Conservation (phyloP, 2,113 vertebrate genomes). For the Oxyruncus cristatus region DNA sequence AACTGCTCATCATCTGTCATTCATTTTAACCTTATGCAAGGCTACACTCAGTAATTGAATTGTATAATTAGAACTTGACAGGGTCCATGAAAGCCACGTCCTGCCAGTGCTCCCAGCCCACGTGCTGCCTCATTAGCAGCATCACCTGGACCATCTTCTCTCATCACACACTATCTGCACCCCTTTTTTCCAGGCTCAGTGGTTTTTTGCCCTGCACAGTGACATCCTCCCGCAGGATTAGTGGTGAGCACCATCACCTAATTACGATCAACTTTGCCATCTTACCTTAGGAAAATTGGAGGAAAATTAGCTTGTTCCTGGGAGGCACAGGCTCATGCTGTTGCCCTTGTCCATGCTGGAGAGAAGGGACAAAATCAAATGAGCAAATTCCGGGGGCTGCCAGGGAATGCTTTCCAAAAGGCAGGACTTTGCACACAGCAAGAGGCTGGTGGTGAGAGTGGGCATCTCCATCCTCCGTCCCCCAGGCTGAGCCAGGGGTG, state of each 20-base stretch:
- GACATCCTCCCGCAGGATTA: neutral
- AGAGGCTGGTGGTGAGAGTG: neutral
- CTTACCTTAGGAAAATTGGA: neutral
- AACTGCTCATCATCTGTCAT: accelerated
- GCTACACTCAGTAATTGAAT: neutral
- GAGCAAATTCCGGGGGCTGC: neutral
- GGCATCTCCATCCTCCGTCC: neutral
- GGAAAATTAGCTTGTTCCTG: neutral
- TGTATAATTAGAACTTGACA: neutral
- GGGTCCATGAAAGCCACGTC: accelerated
- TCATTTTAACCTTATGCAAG: neutral
- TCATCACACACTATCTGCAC: neutral
- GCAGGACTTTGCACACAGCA: neutral
- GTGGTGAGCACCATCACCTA: neutral
- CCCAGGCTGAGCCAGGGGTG: neutral
- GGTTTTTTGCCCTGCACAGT: neutral
- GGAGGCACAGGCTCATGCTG: neutral
- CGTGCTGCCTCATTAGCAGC: neutral
- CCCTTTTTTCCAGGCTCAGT: neutral
- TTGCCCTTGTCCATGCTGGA: neutral
- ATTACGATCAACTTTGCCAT: neutral
- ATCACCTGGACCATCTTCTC: neutral
- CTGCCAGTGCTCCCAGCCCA: neutral
- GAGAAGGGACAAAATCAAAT: neutral
- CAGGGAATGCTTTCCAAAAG: neutral